phyloP scores from a whole-genome alignment of 2,113 vertebrate genomes.

The Ascaphus truei region DNA sequence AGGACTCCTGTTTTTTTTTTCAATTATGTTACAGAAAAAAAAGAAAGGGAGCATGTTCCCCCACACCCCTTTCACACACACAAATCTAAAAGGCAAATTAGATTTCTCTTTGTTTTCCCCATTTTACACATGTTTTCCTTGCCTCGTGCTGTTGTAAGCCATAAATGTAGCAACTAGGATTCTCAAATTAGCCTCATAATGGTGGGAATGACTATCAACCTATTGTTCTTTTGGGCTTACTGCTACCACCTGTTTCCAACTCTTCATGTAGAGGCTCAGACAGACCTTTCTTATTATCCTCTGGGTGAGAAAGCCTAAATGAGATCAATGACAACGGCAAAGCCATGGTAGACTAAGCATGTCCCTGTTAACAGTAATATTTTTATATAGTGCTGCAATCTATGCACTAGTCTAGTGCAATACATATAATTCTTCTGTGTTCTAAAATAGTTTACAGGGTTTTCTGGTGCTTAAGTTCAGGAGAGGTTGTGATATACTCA shows the following conservation, averaged over 20 bases:
- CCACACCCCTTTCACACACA: neutral
- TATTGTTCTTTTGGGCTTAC: slow-evolving; percentile 10
- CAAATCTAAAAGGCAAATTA: neutral
- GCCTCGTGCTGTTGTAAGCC: neutral
- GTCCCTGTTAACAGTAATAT: slow-evolving; percentile 1
- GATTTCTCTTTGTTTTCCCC: neutral
- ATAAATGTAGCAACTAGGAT: neutral
- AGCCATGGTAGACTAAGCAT: slow-evolving; percentile 3
- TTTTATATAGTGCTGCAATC: too few relatives aligned
- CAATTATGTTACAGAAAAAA: slow-evolving; percentile 1
- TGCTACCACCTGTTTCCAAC: slow-evolving; percentile 3
- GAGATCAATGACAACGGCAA: slow-evolving; percentile 20
- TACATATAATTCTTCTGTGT: too few relatives aligned
- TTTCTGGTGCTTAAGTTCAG: too few relatives aligned
- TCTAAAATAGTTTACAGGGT: too few relatives aligned
- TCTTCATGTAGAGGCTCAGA: neutral
- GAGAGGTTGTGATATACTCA: too few relatives aligned
- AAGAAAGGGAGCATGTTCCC: neutral
- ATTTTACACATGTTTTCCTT: neutral
- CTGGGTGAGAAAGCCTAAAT: neutral
- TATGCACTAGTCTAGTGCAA: too few relatives aligned
- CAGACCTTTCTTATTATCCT: slow-evolving; percentile 10
- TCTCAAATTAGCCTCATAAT: neutral
- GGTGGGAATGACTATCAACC: slow-evolving; percentile 3
- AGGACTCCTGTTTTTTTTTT: neutral